phyloP scores from a whole-genome alignment of 2,888 invertebrate genomes.

The Habrosyne pyritoides region DNA sequence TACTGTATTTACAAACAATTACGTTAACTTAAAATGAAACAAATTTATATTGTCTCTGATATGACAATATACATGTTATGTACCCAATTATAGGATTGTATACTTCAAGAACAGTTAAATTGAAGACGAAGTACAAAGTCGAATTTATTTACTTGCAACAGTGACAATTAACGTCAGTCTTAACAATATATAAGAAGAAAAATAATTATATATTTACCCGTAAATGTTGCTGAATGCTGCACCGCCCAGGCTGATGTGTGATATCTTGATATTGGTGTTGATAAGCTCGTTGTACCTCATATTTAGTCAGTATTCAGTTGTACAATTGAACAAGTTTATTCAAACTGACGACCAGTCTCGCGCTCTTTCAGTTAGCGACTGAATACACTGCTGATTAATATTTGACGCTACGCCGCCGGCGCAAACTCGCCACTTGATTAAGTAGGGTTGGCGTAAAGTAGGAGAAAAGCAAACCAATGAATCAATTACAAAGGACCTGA shows the following conservation, averaged over 20 bases:
- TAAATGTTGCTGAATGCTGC: conserved; percentile 89
- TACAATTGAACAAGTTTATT: not conserved
- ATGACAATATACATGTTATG: no score
- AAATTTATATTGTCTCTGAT: no score
- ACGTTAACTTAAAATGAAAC: no score
- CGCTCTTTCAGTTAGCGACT: not conserved
- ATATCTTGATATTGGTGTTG: conserved; percentile 88
- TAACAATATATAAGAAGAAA: not conserved
- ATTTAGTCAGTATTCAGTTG: conserved; percentile 8
- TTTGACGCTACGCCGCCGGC: not conserved
- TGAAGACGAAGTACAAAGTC: no score
- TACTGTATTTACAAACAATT: no score
- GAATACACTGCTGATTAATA: no score
- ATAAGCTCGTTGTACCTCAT: conserved; percentile 91
- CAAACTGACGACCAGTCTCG: not conserved
- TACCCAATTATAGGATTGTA: no score
- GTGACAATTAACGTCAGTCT: not conserved
- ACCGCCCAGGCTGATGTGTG: conserved; percentile 89
- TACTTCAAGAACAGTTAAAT: no score
- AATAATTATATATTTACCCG: conserved; percentile 81
- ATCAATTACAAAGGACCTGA: no score
- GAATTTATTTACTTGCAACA: not conserved
- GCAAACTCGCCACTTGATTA: not conserved
- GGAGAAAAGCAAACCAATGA: no score
- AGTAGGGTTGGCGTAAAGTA: not conserved